A percentile compares a stretch with the other conserved stretches of the same genome.
phyloP scores from a whole-genome alignment of 2,797 vertebrate genomes.

The Linurgus olivaceus region DNA sequence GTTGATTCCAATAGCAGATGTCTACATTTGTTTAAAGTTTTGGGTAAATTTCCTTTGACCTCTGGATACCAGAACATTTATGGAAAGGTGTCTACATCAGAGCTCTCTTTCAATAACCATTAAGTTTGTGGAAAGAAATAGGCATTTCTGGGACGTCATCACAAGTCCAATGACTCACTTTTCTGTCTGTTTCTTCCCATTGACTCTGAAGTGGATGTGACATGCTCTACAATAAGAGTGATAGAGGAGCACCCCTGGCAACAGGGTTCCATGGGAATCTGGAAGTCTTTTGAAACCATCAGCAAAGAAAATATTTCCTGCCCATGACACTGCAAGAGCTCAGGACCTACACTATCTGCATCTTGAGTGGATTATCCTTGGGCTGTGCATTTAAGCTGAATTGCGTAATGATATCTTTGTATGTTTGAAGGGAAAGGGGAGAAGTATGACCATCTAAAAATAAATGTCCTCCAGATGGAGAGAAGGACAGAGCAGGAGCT shows the following conservation, averaged over 20 bases:
- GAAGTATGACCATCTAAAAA: constrained; percentile 2
- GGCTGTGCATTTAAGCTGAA: neutral
- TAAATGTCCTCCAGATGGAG: neutral
- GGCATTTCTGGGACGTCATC: neutral
- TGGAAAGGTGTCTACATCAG: neutral
- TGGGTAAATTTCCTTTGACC: neutral
- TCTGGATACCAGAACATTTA: neutral
- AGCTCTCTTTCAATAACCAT: neutral
- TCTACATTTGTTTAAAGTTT: neutral
- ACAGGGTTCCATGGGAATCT: neutral
- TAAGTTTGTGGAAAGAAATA: neutral
- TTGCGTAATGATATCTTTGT: neutral
- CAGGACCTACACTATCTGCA: neutral
- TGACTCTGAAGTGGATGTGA: neutral
- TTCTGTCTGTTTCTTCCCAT: neutral
- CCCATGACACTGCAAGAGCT: neutral
- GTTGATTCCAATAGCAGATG: neutral
- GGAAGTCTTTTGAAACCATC: neutral
- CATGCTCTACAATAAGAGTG: neutral
- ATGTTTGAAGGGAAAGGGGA: neutral
- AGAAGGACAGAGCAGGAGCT: neutral
- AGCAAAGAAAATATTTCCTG: neutral
- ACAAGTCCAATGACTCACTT: neutral
- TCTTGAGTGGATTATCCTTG: neutral
- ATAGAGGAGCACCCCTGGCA: neutral